Evolutionary conservation across 2,113 vertebrate genomes (phyloP), one percentile per base, ranked within the genome.

Genomic region (Epinephelus moara): DNA sequence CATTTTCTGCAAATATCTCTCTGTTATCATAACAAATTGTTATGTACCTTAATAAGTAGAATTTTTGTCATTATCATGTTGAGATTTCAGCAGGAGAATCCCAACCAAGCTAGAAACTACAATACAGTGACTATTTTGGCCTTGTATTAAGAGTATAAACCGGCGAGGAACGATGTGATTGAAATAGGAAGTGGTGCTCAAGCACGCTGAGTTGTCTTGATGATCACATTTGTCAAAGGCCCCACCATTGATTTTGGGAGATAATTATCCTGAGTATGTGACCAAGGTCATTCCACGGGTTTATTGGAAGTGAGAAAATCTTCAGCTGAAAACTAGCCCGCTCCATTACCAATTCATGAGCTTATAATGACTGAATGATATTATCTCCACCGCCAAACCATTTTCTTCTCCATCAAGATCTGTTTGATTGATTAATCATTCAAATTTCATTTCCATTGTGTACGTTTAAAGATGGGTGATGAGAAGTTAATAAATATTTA

Each of bases 301-400:
- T 93, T 92, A 92, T 88, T 93, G 89, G 81, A 88, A 82, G 70
- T 75, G 77, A 85, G 84, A 85, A 66, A 89, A 88, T 88, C 60
- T 79, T 82, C 40, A 66, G 33, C 75, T 75, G 73, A 84, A 89
- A 92, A 89, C 77, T 64, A 69, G 52, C 74, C 66, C 70, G 40
- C 56, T 19, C 56, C 78, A 93, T 94, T 91, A 92, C 70, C 66
- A 89, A 92, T 94, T 93, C 90, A 94, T 93, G 87, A 93, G 85
- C 82, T 80, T 70, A 88, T 94, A 92, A 94, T 89, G 79, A 89
- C 72, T 70, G 64, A 71, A 86, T 90, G 62, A 89, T 85, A 90
- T 88, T 89, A 91, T 92, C 77, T 88, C 67, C 84, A 81, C 52
- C 68, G 64, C 64, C 75, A 60, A 71, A 85, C 42, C 72, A 52